A percentile compares a stretch with the other conserved stretches of the same genome.
Conservation (phyloP, 2,113 vertebrate species). For the Vidua macroura region DNA sequence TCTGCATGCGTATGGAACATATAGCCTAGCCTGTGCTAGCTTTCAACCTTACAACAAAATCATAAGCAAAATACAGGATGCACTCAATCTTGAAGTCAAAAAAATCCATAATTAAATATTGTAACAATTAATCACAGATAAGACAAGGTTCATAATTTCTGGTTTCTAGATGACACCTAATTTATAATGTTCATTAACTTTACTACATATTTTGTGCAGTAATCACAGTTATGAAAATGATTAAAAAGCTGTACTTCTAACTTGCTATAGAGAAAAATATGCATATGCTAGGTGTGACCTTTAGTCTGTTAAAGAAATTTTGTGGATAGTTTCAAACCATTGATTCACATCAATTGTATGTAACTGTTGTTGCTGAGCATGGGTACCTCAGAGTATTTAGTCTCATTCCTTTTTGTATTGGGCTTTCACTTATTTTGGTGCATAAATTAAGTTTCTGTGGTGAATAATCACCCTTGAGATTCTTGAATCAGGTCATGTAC, state of each 20-base stretch:
- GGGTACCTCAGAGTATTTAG: background rate
- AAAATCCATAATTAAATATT: background rate
- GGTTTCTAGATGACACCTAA: background rate
- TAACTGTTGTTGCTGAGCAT: background rate
- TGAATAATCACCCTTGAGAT: background rate
- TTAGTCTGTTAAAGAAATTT: background rate
- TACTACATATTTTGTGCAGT: background rate
- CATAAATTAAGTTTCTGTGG: background rate
- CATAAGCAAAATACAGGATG: background rate
- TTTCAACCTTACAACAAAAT: background rate
- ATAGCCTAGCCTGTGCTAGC: background rate
- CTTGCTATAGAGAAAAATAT: background rate
- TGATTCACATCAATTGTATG: background rate
- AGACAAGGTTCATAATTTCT: background rate
- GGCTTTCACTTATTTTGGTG: background rate
- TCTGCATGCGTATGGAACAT: background rate
- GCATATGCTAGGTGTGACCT: background rate
- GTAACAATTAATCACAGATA: background rate
- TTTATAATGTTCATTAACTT: background rate
- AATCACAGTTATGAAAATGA: background rate
- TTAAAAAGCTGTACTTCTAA: background rate
- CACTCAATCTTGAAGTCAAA: background rate
- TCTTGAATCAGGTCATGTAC: background rate
- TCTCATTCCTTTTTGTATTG: background rate
- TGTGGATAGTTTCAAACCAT: background rate